These are phyloP conservation scores for Molorchus minor DNA, from an alignment of 2,888 invertebrate genomes.

Conservation along the genomic window DNA sequence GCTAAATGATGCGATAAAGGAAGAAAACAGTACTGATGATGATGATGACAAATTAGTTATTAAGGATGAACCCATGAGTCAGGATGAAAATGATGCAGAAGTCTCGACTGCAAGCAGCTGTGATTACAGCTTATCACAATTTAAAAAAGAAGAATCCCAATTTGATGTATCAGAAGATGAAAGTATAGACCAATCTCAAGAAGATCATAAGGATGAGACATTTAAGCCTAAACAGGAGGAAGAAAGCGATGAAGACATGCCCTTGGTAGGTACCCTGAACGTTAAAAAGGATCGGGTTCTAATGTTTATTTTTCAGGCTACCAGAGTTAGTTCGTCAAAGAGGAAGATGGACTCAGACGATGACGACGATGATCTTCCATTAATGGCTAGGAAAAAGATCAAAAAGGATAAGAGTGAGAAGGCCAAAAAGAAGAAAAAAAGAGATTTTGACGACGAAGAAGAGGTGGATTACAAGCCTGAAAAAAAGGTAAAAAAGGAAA, in stretches of 20 bases:
- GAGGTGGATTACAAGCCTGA: slow-evolving; percentile 69
- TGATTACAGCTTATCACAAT: slow-evolving; percentile 77
- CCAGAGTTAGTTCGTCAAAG: slow-evolving; percentile 54
- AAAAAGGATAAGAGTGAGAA: slow-evolving; percentile 67
- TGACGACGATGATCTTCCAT: slow-evolving; percentile 75
- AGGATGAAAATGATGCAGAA: slow-evolving; percentile 57
- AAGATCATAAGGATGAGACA: slow-evolving; percentile 46
- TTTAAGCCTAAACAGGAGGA: slow-evolving; percentile 49
- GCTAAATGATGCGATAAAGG: slow-evolving; percentile 40
- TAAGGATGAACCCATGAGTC: slow-evolving; percentile 56
- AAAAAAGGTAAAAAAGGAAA: slow-evolving; percentile 62
- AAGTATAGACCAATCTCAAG: slow-evolving; percentile 62
- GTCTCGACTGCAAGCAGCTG: slow-evolving; percentile 73
- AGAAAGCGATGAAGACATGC: slow-evolving; percentile 76
- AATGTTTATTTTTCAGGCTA: slow-evolving; percentile 41
- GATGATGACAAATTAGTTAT: slow-evolving; percentile 60
- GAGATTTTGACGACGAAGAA: slow-evolving; percentile 60
- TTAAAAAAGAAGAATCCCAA: slow-evolving; percentile 65
- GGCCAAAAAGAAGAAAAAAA: slow-evolving; percentile 66
- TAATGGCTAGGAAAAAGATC: slow-evolving; percentile 73
- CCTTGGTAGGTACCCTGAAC: slow-evolving; percentile 69
- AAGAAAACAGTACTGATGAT: slow-evolving; percentile 58
- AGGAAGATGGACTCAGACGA: slow-evolving; percentile 69
- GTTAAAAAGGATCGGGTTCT: slow-evolving; percentile 2
- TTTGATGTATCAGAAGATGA: slow-evolving; percentile 56